These are phyloP conservation scores for Steinernema hermaphroditum DNA, from an alignment of 2,888 invertebrate species.

Conservation along the genomic window DNA sequence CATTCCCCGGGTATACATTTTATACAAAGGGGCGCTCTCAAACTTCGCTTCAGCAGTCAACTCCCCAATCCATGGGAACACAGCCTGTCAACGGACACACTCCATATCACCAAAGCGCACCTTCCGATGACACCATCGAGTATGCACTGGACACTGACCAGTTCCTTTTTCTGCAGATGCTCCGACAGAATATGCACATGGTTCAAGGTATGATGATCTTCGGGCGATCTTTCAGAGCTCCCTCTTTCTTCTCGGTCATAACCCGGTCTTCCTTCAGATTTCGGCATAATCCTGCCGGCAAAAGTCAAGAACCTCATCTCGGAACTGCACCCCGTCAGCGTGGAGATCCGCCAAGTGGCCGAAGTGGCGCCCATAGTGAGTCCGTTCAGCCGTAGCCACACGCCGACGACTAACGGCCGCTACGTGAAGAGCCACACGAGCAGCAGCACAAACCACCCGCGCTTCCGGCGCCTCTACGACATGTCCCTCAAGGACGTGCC, in stretches of 20 bases:
- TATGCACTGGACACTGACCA: slow-evolving; percentile 21
- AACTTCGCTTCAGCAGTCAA: too few relatives aligned
- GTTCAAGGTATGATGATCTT: neutral
- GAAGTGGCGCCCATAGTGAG: slow-evolving; percentile 28
- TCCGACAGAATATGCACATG: slow-evolving; percentile 22
- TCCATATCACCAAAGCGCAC: neutral
- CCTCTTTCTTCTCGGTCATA: neutral
- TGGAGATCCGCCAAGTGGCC: slow-evolving; percentile 29
- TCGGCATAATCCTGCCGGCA: slow-evolving; percentile 34
- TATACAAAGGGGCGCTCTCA: too few relatives aligned
- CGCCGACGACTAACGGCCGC: slow-evolving; percentile 27
- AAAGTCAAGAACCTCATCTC: slow-evolving; percentile 17
- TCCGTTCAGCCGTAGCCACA: slow-evolving; percentile 26
- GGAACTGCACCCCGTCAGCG: slow-evolving; percentile 18
- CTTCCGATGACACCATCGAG: neutral
- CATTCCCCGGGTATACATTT: too few relatives aligned
- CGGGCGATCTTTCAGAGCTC: neutral
- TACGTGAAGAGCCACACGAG: slow-evolving; percentile 32
- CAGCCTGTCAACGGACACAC: neutral
- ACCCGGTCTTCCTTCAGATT: slow-evolving; percentile 22
- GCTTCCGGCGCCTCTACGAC: slow-evolving; percentile 18
- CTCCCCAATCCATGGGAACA: neutral
- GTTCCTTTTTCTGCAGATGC: slow-evolving; percentile 20
- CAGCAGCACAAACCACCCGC: slow-evolving; percentile 1
- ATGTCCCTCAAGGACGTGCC: slow-evolving; percentile 7